Conservation (phyloP, 1,140 invertebrate genomes). For the Anoplolepis gracilipes region DNA sequence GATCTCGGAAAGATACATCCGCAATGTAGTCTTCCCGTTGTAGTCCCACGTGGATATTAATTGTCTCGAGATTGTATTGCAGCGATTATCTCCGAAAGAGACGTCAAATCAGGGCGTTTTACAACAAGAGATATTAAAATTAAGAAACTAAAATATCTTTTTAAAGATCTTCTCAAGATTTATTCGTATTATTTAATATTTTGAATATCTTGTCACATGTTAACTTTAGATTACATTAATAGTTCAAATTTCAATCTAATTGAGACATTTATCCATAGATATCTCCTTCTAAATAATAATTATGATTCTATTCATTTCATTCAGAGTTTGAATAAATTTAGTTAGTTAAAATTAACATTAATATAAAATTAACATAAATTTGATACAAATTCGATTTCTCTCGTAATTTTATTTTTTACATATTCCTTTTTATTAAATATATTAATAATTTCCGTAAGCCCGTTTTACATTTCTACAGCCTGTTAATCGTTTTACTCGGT, state of each 20-base stretch:
- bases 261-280: background rate
- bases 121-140: background rate
- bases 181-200: background rate
- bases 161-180: background rate
- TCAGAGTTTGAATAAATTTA: background rate
- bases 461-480: background rate
- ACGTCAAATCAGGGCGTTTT: background rate
- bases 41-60: background rate
- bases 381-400: background rate
- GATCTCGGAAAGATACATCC: background rate
- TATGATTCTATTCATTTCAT: background rate
- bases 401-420: background rate
- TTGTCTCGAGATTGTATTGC: background rate
- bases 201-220: background rate
- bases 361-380: background rate
- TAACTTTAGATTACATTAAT: background rate
- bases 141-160: background rate
- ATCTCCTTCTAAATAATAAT: background rate
- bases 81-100: slow-evolving; percentile 6
- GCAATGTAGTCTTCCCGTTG: background rate
- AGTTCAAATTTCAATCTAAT: background rate
- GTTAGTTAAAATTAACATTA: background rate
- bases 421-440: background rate
- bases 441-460: background rate
- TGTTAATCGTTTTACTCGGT: background rate